A percentile compares a stretch with the other conserved stretches of the same genome.
phyloP scores from a whole-genome alignment of 2,888 invertebrate species.

The Oligia latruncula region DNA sequence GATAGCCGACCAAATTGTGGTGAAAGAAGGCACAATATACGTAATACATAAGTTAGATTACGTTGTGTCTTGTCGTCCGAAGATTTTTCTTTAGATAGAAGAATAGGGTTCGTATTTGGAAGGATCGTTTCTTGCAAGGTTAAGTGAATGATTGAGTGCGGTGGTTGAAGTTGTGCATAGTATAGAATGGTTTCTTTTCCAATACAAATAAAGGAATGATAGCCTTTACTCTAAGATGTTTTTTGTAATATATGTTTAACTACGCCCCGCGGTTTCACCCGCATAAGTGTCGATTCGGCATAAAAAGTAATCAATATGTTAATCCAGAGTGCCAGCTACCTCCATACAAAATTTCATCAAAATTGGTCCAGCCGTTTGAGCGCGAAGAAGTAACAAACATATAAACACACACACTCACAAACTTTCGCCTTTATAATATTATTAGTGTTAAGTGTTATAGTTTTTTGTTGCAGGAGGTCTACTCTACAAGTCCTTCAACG shows the following conservation, averaged over 20 bases:
- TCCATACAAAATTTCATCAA: too few species aligned
- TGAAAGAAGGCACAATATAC: constrained; percentile 78
- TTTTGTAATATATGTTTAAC: neutral
- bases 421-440: too few species aligned
- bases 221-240: neutral
- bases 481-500: neutral
- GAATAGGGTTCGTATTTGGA: constrained; percentile 47
- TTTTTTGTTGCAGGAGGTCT: neutral
- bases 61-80: constrained; percentile 70
- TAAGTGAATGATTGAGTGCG: constrained; percentile 41
- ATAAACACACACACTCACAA: too few species aligned
- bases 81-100: constrained; percentile 68
- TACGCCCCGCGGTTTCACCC: too few species aligned
- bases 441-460: too few species aligned
- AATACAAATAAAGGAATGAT: neutral
- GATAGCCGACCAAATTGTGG: constrained; percentile 84
- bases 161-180: constrained; percentile 19
- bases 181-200: neutral
- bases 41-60: constrained; percentile 79
- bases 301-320: too few species aligned
- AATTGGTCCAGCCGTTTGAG: too few species aligned
- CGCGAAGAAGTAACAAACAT: too few species aligned
- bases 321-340: too few species aligned
- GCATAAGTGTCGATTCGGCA: too few species aligned
- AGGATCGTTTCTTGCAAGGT: constrained; percentile 31